Percentiles rank a stretch among this genome's conserved stretches.
Conservation (phyloP, 2,797 vertebrate genomes). For the Cirrhinus mrigala region DNA sequence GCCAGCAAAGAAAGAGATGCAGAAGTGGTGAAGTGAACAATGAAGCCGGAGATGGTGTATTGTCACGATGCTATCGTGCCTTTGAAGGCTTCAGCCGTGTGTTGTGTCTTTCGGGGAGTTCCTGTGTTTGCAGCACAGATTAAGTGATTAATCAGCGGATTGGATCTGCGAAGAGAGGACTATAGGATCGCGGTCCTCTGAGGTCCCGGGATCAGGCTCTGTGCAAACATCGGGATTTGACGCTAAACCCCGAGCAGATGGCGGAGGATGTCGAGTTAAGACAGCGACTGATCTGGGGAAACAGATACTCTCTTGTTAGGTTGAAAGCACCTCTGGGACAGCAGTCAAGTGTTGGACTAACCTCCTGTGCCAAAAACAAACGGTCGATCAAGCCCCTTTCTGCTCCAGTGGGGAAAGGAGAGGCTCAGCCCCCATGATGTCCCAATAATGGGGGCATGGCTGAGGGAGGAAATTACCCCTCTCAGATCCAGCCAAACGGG, state of each 20-base stretch:
- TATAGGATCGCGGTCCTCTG: conserved; percentile 48
- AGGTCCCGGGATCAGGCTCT: conserved; percentile 80
- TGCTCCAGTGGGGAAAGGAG: conserved; percentile 11
- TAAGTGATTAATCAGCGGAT: conserved; percentile 83
- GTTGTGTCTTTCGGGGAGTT: conserved; percentile 49
- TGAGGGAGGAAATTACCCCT: conserved; percentile 58
- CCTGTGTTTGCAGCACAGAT: conserved; percentile 79
- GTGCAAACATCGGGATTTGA: conserved; percentile 92
- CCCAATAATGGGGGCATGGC: conserved; percentile 58
- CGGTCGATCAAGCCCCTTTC: conserved; percentile 20
- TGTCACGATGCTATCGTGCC: neutral
- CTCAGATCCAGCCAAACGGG: conserved; percentile 51
- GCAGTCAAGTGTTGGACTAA: conserved; percentile 71
- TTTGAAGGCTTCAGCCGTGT: conserved; percentile 12
- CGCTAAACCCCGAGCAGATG: conserved; percentile 92
- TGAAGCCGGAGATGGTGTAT: neutral
- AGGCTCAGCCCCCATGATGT: conserved; percentile 32
- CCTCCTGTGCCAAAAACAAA: conserved; percentile 61
- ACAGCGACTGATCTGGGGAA: conserved; percentile 91
- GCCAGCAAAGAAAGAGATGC: conserved; percentile 41
- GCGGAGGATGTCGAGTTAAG: conserved; percentile 94
- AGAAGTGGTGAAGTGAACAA: conserved; percentile 3
- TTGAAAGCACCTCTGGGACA: conserved; percentile 89
- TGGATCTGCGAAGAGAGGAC: conserved; percentile 53
- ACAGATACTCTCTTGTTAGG: conserved; percentile 86